Percentiles rank a stretch among this genome's conserved stretches.
Conservation (phyloP, 2,888 invertebrate species). For the Eurytoma adleriae region DNA sequence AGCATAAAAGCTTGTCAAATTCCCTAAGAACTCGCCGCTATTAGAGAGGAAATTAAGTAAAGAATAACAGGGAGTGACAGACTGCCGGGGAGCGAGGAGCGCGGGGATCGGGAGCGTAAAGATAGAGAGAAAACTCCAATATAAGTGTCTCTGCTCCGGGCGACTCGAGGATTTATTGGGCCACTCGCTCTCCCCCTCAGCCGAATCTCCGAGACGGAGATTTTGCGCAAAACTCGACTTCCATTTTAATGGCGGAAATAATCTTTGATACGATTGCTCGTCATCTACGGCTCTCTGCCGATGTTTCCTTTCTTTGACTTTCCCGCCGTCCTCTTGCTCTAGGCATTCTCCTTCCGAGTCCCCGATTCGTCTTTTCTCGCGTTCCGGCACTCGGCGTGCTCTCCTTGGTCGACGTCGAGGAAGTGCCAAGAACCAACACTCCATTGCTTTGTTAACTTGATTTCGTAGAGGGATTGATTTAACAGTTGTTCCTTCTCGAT, state of each 20-base stretch:
- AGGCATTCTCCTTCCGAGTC: not conserved
- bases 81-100: constrained; percentile 28
- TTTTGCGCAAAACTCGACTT: constrained; percentile 65
- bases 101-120: constrained; percentile 58
- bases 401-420: too few species aligned
- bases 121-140: constrained; percentile 63
- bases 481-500: too few species aligned
- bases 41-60: constrained; percentile 38
- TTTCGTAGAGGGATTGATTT: too few species aligned
- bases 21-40: not conserved
- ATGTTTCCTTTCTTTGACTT: constrained; percentile 44
- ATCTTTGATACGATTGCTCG: constrained; percentile 73
- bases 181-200: constrained; percentile 59
- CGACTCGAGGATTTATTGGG: constrained; percentile 72
- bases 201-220: constrained; percentile 58
- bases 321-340: not conserved
- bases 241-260: constrained; percentile 74
- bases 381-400: too few species aligned
- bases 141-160: constrained; percentile 73
- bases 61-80: constrained; percentile 40
- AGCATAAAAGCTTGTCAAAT: too few species aligned
- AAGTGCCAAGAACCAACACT: too few species aligned
- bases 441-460: too few species aligned
- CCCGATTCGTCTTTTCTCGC: too few species aligned
- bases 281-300: constrained; percentile 62